Base-by-base conservation (phyloP, 1,140 invertebrate genomes). In the Anoplophora glabripennis region DNA sequence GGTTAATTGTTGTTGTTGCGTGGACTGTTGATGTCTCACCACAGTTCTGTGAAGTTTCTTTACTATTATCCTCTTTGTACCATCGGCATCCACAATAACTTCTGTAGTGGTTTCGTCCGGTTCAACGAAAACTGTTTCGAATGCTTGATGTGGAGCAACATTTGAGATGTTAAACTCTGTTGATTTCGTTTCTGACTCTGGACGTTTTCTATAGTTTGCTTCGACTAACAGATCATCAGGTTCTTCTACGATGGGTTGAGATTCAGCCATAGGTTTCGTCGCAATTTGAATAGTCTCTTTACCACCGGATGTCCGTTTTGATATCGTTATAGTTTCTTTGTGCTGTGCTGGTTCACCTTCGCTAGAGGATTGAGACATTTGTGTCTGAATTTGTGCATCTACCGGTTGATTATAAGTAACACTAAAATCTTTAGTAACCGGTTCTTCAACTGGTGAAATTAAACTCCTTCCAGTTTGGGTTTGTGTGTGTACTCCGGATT, bases 271-370 rank as follows among this genome's bases (percentile, higher is more conserved):
- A 3, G 83, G 80, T 63, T 82, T 83, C 9, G 86, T 89, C 7
- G 86, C 84, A 59, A 90, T 89, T 77, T 89, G 85, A 64, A 91
- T 89, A 0, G 87, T 87, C 72, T 90, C 87, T 70, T 89, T 83
- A 17, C 84, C 85, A 53, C 83, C 85, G 46, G 83, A 81, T 8
- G 82, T 79, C 8, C 79, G 85, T 73, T 89, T 87, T 7, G 81
- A 79, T 0, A 91, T 83, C 70, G 85, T 81, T 58, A 91, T 89
- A 36, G 83, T 86, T 72, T 89, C 87, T n/a, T 82, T 78, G 14
- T 62, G 53, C n/a, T 69, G 75, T 1, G 65, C 67, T 1, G 75
- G 59, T 48, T 76, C 68, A 37, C 65, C 58, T 3, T 77, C 63
- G 48, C 74, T 72, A 52, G 65, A 69, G 38, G 67, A 67, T 53